These are phyloP conservation scores for Rhinogobio ventralis DNA, from an alignment of 2,797 vertebrate species.

Conservation along the genomic window DNA sequence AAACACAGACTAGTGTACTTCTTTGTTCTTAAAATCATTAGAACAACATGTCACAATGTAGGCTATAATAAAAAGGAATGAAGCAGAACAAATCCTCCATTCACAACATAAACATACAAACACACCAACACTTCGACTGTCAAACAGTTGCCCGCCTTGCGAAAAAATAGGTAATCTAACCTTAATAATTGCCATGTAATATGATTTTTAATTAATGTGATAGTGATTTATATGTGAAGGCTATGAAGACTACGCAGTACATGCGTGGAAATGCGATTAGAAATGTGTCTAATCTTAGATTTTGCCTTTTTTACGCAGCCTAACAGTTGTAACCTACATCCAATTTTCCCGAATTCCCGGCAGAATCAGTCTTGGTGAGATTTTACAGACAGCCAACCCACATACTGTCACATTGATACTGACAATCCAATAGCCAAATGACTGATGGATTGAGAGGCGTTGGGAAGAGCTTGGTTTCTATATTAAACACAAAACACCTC, in stretches of 20 bases:
- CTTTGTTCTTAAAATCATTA: constrained; percentile 4
- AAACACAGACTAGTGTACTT: background rate
- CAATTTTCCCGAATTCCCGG: constrained; percentile 27
- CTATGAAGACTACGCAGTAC: background rate
- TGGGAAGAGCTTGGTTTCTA: background rate
- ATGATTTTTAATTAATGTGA: background rate
- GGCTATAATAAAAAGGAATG: background rate
- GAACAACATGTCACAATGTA: background rate
- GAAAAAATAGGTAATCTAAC: background rate
- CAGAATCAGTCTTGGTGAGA: constrained; percentile 17
- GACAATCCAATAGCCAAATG: constrained; percentile 14
- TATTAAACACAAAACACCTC: background rate
- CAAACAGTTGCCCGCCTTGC: background rate
- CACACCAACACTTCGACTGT: background rate
- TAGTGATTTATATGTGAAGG: background rate
- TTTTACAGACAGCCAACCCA: constrained; percentile 44
- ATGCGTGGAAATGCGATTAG: background rate
- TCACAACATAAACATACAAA: constrained; percentile 12
- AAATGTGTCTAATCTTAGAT: constrained; percentile 20
- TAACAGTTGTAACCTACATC: constrained; percentile 44
- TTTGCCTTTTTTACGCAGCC: constrained; percentile 5
- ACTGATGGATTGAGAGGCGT: constrained; percentile 1
- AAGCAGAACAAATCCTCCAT: background rate
- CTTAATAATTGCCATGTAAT: background rate
- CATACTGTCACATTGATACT: constrained; percentile 32